Evolutionary conservation across 1,140 invertebrate genomes (phyloP), one percentile per base, ranked within the genome.

Genomic region (Drosophila arizonae): DNA sequence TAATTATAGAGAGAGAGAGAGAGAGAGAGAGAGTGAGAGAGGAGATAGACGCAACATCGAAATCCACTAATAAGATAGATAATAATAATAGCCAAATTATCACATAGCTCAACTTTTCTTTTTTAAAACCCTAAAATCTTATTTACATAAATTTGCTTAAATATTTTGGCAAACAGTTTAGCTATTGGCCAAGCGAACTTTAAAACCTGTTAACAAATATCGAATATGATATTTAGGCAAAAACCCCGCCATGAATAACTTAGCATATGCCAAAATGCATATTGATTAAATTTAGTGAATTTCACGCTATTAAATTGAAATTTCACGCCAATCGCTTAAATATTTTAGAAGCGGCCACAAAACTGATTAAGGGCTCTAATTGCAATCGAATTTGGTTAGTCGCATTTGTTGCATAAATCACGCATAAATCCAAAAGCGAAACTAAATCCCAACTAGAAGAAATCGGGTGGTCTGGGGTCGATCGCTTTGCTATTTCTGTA

Each of bases 341-440:
- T 26, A 28, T 45, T 41, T 46, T 13, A 33, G 36, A 39, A 39
- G 36, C 33, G 28, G 6, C 43, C 56, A 15, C 56, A 60, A 48
- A 60, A 30, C 57, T 33, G 57, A 48, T 48, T 28, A 17, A n/a
- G 17, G 21, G 48, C 9, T 46, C 43, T 46, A 46, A 30, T 57
- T 57, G 51, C 39, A 55, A 56, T 63, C 64, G 52, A 72, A 67
- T 67, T 68, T 48, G 67, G 63, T 56, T 36, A 67, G 58, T 52
- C 60, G 50, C 60, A 54, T 33, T 51, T 13, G 66, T 63, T 63
- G 66, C 72, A 74, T 74, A 69, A 62, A 74, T 74, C 72, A 55
- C 26, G 6, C 43, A 67, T 21, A 63, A 69, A 73, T 73, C 65
- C 64, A 33, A 36, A 13, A 17, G 10, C 10, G 36, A 46, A 15